These are phyloP conservation scores for Melopsittacus undulatus DNA, from an alignment of 2,797 vertebrate species.

Conservation along the genomic window DNA sequence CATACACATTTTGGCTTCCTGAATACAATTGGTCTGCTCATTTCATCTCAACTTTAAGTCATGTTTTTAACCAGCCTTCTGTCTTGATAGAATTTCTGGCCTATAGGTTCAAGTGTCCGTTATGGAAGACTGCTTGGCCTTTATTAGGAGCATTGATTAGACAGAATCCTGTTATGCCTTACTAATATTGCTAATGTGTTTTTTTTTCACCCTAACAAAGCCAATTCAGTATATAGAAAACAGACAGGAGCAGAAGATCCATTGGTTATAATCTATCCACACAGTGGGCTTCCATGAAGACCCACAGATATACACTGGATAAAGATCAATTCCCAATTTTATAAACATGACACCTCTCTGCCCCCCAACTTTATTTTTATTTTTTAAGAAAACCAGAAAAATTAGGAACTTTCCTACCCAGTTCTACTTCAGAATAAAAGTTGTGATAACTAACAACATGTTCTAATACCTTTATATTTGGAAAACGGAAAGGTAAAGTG, in stretches of 20 bases:
- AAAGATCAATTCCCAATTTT: background rate
- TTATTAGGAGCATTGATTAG: background rate
- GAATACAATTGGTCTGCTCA: background rate
- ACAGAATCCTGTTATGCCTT: background rate
- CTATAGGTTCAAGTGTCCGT: background rate
- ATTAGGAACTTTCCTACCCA: fast-evolving
- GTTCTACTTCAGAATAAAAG: background rate
- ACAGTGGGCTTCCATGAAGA: background rate
- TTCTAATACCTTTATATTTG: background rate
- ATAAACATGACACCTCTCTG: background rate
- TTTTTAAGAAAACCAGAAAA: background rate
- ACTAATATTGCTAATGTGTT: background rate
- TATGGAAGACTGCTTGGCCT: background rate
- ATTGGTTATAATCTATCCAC: background rate
- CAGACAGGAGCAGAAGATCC: background rate
- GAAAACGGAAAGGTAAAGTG: background rate
- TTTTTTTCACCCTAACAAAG: background rate
- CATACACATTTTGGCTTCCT: background rate
- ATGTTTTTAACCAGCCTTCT: background rate
- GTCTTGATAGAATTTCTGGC: fast-evolving
- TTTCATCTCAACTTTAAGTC: background rate
- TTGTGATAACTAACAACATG: background rate
- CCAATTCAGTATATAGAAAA: background rate
- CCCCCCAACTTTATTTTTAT: background rate
- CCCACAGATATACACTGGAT: fast-evolving